phyloP scores from a whole-genome alignment of 2,113 vertebrate species.

The Chaetodon trifascialis region DNA sequence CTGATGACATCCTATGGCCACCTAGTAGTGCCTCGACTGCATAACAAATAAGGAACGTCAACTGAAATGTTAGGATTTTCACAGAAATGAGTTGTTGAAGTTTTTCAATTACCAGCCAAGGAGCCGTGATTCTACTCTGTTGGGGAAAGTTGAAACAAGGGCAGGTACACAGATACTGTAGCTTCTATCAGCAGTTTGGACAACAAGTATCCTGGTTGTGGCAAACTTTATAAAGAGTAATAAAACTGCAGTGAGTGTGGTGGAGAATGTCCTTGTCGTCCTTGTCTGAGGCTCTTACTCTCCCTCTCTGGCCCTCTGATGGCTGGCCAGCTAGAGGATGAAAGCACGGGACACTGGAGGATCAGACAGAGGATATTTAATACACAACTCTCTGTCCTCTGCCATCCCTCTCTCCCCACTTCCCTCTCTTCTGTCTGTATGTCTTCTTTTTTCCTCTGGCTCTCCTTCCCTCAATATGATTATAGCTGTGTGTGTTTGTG shows the following conservation, averaged over 20 bases:
- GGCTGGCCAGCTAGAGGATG: conserved; percentile 60
- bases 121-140: not conserved
- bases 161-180: not conserved
- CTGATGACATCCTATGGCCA: conserved; percentile 8
- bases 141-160: conserved; percentile 12
- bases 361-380: conserved; percentile 68
- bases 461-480: conserved; percentile 44
- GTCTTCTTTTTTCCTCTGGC: conserved; percentile 27
- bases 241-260: conserved; percentile 40
- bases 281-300: conserved; percentile 54
- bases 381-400: conserved; percentile 47
- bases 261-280: conserved; percentile 65
- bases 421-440: conserved; percentile 5
- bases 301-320: conserved; percentile 51
- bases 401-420: conserved; percentile 27
- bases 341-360: conserved; percentile 56
- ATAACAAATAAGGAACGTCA: conserved; percentile 2
- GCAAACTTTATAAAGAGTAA: conserved; percentile 55
- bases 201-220: conserved; percentile 32
- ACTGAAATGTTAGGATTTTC: not conserved
- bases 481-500: conserved; percentile 8
- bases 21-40: not conserved
- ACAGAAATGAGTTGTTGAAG: not conserved
- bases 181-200: conserved; percentile 3
- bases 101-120: not conserved